Percentiles rank a stretch among this genome's conserved stretches.
Conservation (phyloP, 2,113 vertebrate species). For the Eolophus roseicapilla region DNA sequence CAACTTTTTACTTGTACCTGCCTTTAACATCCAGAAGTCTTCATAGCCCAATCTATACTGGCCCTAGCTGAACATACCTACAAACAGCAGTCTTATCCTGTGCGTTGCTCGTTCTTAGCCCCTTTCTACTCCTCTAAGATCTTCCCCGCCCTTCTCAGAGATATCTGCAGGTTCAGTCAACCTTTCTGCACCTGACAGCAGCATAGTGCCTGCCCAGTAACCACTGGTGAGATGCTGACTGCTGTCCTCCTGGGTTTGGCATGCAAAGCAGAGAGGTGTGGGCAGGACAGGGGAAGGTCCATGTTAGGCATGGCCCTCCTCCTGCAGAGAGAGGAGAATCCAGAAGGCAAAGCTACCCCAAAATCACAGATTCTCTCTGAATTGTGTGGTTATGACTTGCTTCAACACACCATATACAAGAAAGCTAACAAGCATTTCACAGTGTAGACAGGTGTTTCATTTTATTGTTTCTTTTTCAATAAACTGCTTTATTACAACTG, state of each 20-base stretch:
- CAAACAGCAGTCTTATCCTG: not conserved
- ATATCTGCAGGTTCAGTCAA: not conserved
- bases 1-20: not conserved
- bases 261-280: fast-evolving
- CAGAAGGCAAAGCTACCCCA: not conserved
- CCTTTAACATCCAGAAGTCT: not conserved
- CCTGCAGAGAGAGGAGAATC: not conserved
- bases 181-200: not conserved
- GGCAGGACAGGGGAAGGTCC: not conserved
- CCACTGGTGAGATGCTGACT: not conserved
- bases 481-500: not conserved
- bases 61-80: not conserved
- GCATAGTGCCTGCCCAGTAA: not conserved
- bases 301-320: fast-evolving
- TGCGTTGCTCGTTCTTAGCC: not conserved
- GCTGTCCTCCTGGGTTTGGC: not conserved
- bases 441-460: not conserved
- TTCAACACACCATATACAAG: not conserved
- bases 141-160: not conserved
- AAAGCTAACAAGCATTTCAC: not conserved
- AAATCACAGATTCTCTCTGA: not conserved
- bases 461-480: not conserved
- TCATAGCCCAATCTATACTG: not conserved
- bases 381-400: not conserved
- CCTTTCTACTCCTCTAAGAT: not conserved